Conservation (phyloP, 2,797 vertebrate species). For the Peromyscus melanophrys region DNA sequence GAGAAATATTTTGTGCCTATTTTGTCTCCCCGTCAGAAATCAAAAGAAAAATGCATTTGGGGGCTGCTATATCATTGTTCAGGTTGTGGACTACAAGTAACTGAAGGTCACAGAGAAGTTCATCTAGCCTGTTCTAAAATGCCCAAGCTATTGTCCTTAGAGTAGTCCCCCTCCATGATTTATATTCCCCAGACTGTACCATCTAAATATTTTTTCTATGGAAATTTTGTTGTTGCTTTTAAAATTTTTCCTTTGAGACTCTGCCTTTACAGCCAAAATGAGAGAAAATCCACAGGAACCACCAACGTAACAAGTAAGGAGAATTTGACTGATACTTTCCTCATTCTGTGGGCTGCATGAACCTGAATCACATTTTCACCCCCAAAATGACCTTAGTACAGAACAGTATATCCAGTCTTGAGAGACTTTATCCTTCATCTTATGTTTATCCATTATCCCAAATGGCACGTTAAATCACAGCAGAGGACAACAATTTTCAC, state of each 20-base stretch:
- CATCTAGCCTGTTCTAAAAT: background rate
- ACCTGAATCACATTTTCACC: background rate
- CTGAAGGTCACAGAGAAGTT: background rate
- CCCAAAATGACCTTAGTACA: background rate
- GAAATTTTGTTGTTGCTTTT: background rate
- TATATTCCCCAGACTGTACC: background rate
- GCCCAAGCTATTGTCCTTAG: background rate
- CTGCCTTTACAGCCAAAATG: background rate
- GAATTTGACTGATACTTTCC: background rate
- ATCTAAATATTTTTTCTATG: background rate
- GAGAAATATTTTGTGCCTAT: background rate
- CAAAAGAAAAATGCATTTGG: background rate
- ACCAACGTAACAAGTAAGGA: background rate
- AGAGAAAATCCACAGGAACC: background rate
- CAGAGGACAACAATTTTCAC: background rate
- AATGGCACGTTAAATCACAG: background rate
- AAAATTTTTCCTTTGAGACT: background rate
- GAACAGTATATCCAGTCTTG: background rate
- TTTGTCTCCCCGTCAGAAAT: background rate
- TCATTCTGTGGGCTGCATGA: background rate
- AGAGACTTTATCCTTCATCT: background rate
- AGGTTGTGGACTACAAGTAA: background rate
- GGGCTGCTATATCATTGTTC: background rate
- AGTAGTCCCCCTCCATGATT: fast-evolving
- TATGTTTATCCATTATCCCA: conserved; percentile 11